Percentiles rank a stretch among this genome's conserved stretches.
These are phyloP conservation scores for Cyphomyrmex costatus DNA, from an alignment of 1,140 invertebrate genomes.

Conservation along the genomic window DNA sequence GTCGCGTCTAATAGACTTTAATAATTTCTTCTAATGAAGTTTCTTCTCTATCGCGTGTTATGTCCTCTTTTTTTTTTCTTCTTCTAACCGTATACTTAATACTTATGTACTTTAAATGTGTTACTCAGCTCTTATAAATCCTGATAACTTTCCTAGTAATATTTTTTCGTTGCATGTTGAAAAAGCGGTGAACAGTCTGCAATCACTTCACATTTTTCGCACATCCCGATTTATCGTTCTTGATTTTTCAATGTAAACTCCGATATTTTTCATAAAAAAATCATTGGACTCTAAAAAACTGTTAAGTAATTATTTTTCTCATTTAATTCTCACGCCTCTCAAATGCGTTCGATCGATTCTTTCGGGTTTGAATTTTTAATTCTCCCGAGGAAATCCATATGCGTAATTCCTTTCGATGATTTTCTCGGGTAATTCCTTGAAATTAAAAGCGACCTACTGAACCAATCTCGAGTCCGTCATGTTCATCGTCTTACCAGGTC, in stretches of 20 bases:
- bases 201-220: not conserved
- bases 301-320: not conserved
- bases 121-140: not conserved
- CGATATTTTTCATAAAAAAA: not conserved
- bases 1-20: not conserved
- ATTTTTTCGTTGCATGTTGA: not conserved
- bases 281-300: not conserved
- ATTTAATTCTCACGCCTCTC: not conserved
- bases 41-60: not conserved
- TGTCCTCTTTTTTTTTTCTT: not conserved
- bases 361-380: not conserved
- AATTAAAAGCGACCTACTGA: conserved; percentile 4
- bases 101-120: not conserved
- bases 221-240: not conserved
- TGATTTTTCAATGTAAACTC: conserved; percentile 25
- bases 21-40: not conserved
- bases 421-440: not conserved
- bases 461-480: not conserved
- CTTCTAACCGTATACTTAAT: not conserved
- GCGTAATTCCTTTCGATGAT: not conserved
- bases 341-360: not conserved
- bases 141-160: not conserved
- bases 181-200: not conserved
- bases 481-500: conserved; percentile 17
- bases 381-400: not conserved